Evolutionary conservation across 2,113 vertebrate species (phyloP), one percentile per base, ranked within the genome.

Genomic region (Micronycteris hirsuta): DNA sequence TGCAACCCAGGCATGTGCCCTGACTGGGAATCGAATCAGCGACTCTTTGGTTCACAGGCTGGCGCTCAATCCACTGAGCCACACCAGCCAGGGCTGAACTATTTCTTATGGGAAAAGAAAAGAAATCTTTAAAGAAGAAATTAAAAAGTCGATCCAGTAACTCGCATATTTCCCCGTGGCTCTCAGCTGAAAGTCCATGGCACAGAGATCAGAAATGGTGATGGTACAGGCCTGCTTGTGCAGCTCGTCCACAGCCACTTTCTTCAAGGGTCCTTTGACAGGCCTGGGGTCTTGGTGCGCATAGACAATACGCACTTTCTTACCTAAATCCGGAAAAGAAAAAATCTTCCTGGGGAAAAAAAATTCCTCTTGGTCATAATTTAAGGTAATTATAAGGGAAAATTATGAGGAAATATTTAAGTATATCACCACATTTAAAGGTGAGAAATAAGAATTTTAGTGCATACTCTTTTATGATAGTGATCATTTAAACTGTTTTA

Each of bases 241-340:
- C 76, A 99, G 2, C 17, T 98, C 98, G 10, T 98, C 97, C 76
- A 98, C 97, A 0, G 98, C 98, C 88, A 97, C 31, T 0, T 81
- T 96, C 97, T 98, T 96, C 93, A 98, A 68, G 36, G 98, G 96
- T 7, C 97, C 98, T 0, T 98, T 99, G n/a, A 99, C 95, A 76
- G 98, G 99, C 45, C 54, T 97, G 89, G 98, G 98, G 38, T 99
- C 98, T 89, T 99, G 98, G 71, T 98, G 98, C 0, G 98, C 98
- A 0, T 98, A 99, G 36, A 99, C 90, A 43, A 99, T 98, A 67
- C 99, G 97, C 63, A 98, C 98, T 24, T 98, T 98, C 82, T 91
- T 99, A 11, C 98, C 98, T 98, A 86, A 28, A 85, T 78, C 47
- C 97, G 43, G 74, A 74, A 78, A 68, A 63, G 76, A n/a, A 91